Conservation (phyloP, 2,113 vertebrate genomes). For the Acrocephalus kingi region DNA sequence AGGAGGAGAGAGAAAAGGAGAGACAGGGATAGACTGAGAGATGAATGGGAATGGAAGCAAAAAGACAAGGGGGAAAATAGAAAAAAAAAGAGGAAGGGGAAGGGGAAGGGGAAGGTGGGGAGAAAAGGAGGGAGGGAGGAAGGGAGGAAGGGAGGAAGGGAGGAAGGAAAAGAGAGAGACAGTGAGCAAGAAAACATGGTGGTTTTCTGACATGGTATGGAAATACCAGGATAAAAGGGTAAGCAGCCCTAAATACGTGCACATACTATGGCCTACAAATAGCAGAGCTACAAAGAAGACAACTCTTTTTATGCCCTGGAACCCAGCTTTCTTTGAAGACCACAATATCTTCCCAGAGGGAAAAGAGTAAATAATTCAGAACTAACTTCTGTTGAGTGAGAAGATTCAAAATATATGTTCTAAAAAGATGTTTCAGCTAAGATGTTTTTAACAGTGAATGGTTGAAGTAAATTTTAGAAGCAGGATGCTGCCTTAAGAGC, state of each 20-base stretch:
- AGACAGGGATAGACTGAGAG: not conserved
- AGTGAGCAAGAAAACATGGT: not conserved
- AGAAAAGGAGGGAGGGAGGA: not conserved
- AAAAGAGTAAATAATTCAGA: not conserved
- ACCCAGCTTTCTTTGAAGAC: not conserved
- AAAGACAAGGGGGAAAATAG: fast-evolving
- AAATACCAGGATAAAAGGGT: not conserved
- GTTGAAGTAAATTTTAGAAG: not conserved
- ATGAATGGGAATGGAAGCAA: not conserved
- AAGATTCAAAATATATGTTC: not conserved
- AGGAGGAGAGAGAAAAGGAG: not conserved
- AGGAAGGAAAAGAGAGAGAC: not conserved
- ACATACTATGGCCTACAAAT: not conserved
- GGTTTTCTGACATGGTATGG: not conserved
- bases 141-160: too few species aligned
- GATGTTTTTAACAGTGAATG: not conserved
- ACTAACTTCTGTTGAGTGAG: not conserved
- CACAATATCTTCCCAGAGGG: not conserved
- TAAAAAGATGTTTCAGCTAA: not conserved
- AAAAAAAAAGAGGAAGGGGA: too few species aligned
- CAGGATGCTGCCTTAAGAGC: not conserved
- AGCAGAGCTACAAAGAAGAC: not conserved
- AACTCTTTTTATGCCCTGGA: not conserved
- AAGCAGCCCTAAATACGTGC: not conserved
- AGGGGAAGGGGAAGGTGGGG: too few species aligned